Evolutionary conservation across 1,140 invertebrate genomes (phyloP), one percentile per base, ranked within the genome.

Genomic region (Bombus superbus): DNA sequence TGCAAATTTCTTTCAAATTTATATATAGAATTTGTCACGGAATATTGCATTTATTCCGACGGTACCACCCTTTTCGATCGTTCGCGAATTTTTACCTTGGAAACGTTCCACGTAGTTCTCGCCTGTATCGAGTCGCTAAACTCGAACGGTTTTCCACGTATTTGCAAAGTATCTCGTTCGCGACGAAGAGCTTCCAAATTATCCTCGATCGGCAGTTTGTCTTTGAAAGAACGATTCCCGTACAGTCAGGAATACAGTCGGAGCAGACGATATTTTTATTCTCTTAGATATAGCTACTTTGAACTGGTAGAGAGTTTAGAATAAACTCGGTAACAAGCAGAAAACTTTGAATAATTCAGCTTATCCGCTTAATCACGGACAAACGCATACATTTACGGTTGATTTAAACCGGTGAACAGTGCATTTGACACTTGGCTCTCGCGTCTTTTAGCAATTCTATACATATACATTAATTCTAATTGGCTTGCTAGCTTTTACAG

Each of bases 331-430:
- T 53, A 35, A 28, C 11, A 25, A 22, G 28, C 11, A 32, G 22
- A 3, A 28, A 53, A 53, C 32, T 68, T 53, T 53, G 35, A 80
- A 53, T 81, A 71, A 81, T n/a, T 71, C 66, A 79, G 64, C 28
- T n/a, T 40, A 28, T 47, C 18, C 22, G 2, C 18, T 57, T 25
- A 78, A 57, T 47, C 44, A 42, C 15, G 9, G 28, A 25, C 18
- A 28, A 28, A 44, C 35, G 15, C 1, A 28, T 57, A 40, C 18
- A 71, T 81, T 81, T 71, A 53, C 40, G 32, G 10, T 44, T 64
- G 62, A 15, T 40, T 40, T 28, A 40, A 68, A 4, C 40, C 75
- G 13, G 13, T 42, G 59, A 77, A 77, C 10, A 62, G 47, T 62
- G 22, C n/a, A 57, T 28, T 57, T 40, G 75, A 77, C 35, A 25